Conservation (phyloP, 1,140 invertebrate genomes). For the Pogonus chalceus region DNA sequence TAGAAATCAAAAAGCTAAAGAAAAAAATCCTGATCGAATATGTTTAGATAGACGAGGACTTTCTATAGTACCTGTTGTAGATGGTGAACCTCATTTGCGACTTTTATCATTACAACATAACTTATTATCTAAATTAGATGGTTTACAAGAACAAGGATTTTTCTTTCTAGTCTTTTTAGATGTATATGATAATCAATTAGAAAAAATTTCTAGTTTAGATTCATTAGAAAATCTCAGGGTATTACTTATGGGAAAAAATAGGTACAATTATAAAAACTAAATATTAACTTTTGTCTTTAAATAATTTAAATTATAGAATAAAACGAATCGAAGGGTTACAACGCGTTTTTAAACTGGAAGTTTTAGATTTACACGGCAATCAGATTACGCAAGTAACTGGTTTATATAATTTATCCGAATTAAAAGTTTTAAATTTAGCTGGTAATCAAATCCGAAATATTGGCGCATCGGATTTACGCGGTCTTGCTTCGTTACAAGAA, state of each 20-base stretch:
- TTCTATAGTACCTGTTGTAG: constrained; percentile 65
- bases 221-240: constrained; percentile 68
- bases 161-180: constrained; percentile 82
- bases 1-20: constrained; percentile 54
- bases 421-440: constrained; percentile 85
- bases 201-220: constrained; percentile 67
- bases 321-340: constrained; percentile 66
- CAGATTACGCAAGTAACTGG: constrained; percentile 60
- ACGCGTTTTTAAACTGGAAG: constrained; percentile 62
- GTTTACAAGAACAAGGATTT: constrained; percentile 46
- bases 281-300: constrained; percentile 13
- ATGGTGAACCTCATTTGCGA: constrained; percentile 65
- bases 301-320: constrained; percentile 43
- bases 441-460: constrained; percentile 76
- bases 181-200: constrained; percentile 88
- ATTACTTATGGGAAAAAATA: constrained; percentile 81
- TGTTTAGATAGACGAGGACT: constrained; percentile 65
- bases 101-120: constrained; percentile 86
- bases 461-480: constrained; percentile 60
- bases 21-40: constrained; percentile 65
- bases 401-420: constrained; percentile 47
- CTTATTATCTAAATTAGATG: constrained; percentile 66
- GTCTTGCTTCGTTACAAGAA: constrained; percentile 66
- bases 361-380: constrained; percentile 87
- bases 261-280: no score